These are phyloP conservation scores for Heloderma charlesbogerti DNA, from an alignment of 2,113 vertebrate genomes.

Conservation along the genomic window DNA sequence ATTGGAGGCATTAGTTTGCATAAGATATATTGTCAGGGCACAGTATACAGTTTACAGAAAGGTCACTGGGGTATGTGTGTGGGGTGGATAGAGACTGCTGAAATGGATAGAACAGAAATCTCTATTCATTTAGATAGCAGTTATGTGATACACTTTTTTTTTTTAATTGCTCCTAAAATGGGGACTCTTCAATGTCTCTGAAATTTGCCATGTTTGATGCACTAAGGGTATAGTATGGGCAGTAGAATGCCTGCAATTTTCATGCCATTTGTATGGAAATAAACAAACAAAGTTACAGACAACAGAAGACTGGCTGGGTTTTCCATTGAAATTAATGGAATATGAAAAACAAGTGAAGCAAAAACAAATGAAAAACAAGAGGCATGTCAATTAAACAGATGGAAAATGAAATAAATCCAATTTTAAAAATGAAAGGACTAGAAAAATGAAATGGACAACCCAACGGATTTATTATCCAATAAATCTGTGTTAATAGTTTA, in stretches of 20 bases:
- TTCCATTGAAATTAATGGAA: neutral
- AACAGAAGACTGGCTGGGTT: neutral
- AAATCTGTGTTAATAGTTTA: neutral
- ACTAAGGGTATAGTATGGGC: neutral
- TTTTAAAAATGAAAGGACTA: too few species aligned
- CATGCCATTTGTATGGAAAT: too few species aligned
- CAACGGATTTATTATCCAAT: neutral
- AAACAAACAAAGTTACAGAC: neutral
- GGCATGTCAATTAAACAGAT: too few species aligned
- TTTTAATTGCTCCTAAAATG: neutral
- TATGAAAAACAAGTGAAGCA: neutral
- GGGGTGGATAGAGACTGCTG: neutral
- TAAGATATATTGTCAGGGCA: neutral
- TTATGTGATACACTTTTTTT: neutral
- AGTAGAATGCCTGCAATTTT: too few species aligned
- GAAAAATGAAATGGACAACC: too few species aligned
- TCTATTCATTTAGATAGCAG: neutral
- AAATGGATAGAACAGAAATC: neutral
- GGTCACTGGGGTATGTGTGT: neutral
- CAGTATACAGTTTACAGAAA: neutral
- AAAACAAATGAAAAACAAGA: neutral
- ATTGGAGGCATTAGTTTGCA: neutral
- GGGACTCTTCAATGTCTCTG: neutral
- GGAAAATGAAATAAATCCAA: too few species aligned
- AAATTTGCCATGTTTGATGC: neutral